Evolutionary conservation across 2,113 vertebrate genomes (phyloP).

Genomic region (Equus przewalskii): DNA sequence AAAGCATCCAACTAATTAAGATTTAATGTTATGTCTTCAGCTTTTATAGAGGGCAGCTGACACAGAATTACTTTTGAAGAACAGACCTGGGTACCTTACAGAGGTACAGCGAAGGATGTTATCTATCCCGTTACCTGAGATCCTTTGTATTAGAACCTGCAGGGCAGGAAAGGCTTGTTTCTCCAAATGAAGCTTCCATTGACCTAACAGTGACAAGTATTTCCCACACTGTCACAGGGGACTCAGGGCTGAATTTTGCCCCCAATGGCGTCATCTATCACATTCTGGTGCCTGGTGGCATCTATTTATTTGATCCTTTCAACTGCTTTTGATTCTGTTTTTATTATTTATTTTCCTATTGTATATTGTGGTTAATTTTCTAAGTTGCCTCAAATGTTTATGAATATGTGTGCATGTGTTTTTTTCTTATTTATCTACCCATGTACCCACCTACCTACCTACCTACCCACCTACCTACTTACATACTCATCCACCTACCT

Average conservation of each 20-base stretch:
- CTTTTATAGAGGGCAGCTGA: slow-evolving; percentile 37
- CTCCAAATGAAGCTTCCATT: neutral
- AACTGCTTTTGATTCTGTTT: neutral
- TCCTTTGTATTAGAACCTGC: neutral
- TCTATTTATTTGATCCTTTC: neutral
- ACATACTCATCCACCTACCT: neutral
- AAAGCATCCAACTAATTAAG: neutral
- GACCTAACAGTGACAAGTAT: neutral
- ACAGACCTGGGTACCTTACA: neutral
- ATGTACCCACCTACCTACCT: neutral
- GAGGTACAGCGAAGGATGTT: neutral
- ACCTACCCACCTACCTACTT: neutral
- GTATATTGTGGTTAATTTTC: neutral
- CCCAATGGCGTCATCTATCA: neutral
- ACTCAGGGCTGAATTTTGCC: neutral
- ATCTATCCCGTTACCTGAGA: neutral
- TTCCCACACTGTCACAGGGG: neutral
- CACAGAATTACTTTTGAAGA: slow-evolving; percentile 21
- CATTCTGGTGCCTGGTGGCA: neutral
- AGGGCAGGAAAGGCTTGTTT: neutral
- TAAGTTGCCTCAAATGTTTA: neutral
- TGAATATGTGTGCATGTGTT: neutral
- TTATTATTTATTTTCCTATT: neutral
- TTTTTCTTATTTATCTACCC: neutral
- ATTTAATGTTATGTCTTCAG: slow-evolving; percentile 1